Evolutionary conservation across 2,113 vertebrate species (phyloP).

Genomic region (Cacatua alba): DNA sequence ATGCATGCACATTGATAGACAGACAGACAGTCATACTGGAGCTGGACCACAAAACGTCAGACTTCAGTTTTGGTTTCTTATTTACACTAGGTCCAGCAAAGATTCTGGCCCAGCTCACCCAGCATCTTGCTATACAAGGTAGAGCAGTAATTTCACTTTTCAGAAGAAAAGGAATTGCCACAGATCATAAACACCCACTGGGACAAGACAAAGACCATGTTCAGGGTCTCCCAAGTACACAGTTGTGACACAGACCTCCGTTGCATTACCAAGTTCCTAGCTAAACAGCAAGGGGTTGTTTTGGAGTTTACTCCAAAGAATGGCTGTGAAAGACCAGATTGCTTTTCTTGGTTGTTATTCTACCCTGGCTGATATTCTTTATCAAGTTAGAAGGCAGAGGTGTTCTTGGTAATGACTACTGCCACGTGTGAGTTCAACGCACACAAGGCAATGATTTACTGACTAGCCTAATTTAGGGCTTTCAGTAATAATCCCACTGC

Average conservation of each 20-base stretch:
- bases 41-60: neutral
- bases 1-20: accelerated
- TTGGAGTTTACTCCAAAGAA: neutral
- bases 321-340: neutral
- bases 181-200: accelerated
- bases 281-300: neutral
- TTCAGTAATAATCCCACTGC: neutral
- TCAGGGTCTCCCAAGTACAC: accelerated
- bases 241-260: neutral
- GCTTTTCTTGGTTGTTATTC: neutral
- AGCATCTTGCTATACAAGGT: neutral
- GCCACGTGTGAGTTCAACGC: accelerated
- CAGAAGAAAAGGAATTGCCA: neutral
- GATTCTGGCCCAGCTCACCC: neutral
- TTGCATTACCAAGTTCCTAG: accelerated
- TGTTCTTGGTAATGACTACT: neutral
- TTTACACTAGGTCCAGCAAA: neutral
- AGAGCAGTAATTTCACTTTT: neutral
- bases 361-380: neutral
- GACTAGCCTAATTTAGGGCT: neutral
- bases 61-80: neutral
- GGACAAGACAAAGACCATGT: accelerated
- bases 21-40: neutral
- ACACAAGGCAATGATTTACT: neutral
- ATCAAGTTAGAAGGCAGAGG: neutral